Percentiles rank a stretch among this genome's conserved stretches.
These are phyloP conservation scores for Okamejei kenojei DNA, from an alignment of 2,797 vertebrate species.

Conservation along the genomic window DNA sequence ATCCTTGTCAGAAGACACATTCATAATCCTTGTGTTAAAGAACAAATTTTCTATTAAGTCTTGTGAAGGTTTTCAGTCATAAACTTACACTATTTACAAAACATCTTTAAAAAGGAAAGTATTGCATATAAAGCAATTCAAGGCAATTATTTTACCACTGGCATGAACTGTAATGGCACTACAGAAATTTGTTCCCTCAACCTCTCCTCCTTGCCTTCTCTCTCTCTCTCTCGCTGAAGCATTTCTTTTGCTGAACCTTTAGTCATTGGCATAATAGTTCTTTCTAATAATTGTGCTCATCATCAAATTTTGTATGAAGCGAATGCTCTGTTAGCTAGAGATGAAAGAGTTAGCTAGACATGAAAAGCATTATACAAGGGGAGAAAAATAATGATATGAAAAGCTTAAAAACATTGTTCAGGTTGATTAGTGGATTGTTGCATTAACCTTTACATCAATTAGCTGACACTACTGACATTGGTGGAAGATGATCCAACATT, in stretches of 20 bases:
- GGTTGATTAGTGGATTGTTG: background rate
- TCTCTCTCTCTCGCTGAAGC: no score
- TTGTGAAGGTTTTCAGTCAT: background rate
- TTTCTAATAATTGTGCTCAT: no score
- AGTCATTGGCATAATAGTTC: no score
- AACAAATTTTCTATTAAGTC: background rate
- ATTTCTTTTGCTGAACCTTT: no score
- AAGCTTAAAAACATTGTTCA: background rate
- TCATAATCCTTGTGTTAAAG: background rate
- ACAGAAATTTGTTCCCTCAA: background rate
- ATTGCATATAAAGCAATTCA: background rate
- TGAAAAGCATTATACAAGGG: background rate
- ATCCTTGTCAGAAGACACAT: background rate
- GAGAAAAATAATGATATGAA: background rate
- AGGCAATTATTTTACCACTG: background rate
- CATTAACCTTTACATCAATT: no score
- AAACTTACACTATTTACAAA: background rate
- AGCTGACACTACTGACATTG: no score
- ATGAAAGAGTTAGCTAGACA: no score
- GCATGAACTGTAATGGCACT: background rate
- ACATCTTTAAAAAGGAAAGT: background rate
- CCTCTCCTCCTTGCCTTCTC: no score
- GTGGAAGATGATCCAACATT: background rate
- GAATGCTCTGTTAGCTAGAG: background rate
- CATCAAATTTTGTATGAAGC: background rate